phyloP scores from a whole-genome alignment of 1,140 invertebrate species.

The Octopus bimaculoides region DNA sequence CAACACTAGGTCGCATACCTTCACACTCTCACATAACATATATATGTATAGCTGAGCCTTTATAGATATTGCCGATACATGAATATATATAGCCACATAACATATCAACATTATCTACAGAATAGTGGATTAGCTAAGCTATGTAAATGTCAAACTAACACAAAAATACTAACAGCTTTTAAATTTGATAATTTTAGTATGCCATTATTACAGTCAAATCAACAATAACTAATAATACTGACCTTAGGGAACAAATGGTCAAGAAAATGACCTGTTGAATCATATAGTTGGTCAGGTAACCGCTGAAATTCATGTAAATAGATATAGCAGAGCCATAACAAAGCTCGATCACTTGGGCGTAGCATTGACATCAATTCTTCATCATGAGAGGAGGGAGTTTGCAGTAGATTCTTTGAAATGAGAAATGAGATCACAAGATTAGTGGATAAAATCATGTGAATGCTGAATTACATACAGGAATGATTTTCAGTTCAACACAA shows the following conservation, averaged over 20 bases:
- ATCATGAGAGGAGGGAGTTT: neutral
- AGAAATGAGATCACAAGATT: neutral
- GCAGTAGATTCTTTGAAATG: conserved; percentile 21
- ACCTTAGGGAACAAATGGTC: conserved; percentile 46
- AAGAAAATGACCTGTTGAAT: conserved; percentile 34
- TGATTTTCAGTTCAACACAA: too few species aligned
- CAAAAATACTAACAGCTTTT: too few species aligned
- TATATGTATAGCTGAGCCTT: too few species aligned
- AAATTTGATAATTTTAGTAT: too few species aligned
- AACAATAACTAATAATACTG: neutral
- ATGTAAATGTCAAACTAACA: too few species aligned
- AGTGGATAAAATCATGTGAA: neutral
- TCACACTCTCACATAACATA: too few species aligned
- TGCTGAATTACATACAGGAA: too few species aligned
- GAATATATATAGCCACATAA: too few species aligned
- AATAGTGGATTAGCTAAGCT: too few species aligned
- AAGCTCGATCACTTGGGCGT: conserved; percentile 25
- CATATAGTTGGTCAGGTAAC: conserved; percentile 36
- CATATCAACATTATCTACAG: too few species aligned
- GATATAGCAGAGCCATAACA: conserved; percentile 42
- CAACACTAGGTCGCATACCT: too few species aligned
- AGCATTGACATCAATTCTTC: conserved; percentile 13
- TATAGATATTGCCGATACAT: too few species aligned
- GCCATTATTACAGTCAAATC: neutral
- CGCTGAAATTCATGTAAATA: conserved; percentile 40